Evolutionary conservation across 2,113 vertebrate species (phyloP).

Genomic region (Hystrix brachyura): DNA sequence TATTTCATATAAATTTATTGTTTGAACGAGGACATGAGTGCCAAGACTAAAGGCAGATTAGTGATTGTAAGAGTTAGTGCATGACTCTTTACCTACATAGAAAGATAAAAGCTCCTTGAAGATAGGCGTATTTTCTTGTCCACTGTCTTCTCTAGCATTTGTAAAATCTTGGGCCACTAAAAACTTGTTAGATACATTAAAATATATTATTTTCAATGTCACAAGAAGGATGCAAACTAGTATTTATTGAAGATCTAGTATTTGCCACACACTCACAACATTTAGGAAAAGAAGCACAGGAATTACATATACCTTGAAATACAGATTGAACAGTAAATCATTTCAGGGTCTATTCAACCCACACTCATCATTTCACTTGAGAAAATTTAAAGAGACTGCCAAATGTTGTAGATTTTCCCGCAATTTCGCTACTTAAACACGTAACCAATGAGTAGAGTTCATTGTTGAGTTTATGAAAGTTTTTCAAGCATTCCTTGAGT

Average conservation of each 20-base stretch:
- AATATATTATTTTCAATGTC: constrained; percentile 24
- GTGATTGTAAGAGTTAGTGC: not conserved
- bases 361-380: constrained; percentile 21
- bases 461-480: not conserved
- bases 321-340: not conserved
- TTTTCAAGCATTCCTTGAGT: constrained; percentile 55
- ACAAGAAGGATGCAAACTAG: constrained; percentile 30
- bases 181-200: not conserved
- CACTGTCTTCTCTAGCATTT: not conserved
- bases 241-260: not conserved
- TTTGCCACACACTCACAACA: not conserved
- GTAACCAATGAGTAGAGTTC: not conserved
- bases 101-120: not conserved
- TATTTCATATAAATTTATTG: not conserved
- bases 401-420: not conserved
- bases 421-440: not conserved
- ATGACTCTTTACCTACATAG: not conserved
- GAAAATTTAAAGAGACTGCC: not conserved
- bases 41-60: not conserved
- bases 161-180: not conserved
- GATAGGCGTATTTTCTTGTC: not conserved
- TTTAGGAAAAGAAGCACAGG: constrained; percentile 29
- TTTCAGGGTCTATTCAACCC: not conserved
- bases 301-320: not conserved
- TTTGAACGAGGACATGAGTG: not conserved